Evolutionary conservation across 2,113 vertebrate genomes (phyloP).

Genomic region (Tangachromis dhanisi): DNA sequence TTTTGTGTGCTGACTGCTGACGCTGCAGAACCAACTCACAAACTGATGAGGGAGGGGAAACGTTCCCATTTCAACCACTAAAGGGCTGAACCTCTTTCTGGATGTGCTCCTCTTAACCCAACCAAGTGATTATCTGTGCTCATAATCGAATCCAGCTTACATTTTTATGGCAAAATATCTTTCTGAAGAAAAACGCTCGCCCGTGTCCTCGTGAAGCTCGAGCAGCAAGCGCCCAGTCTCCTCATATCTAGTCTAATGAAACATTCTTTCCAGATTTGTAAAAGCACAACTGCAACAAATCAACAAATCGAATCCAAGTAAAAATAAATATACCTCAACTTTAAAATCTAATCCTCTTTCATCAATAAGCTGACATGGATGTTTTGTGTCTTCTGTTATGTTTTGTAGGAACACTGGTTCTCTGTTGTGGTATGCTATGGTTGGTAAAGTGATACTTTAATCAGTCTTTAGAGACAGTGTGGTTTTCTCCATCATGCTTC

Average conservation of each 20-base stretch:
- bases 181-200: background rate
- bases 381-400: background rate
- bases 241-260: background rate
- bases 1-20: slow-evolving; percentile 77
- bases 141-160: slow-evolving; percentile 69
- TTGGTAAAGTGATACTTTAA: background rate
- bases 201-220: background rate
- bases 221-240: background rate
- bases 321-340: background rate
- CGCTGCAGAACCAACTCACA: slow-evolving; percentile 69
- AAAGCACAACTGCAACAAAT: background rate
- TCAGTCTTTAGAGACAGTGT: background rate
- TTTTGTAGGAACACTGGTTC: background rate
- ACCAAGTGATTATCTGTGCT: slow-evolving; percentile 65
- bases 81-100: slow-evolving; percentile 63
- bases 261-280: background rate
- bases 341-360: background rate
- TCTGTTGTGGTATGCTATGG: background rate
- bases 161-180: slow-evolving; percentile 26
- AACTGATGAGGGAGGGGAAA: slow-evolving; percentile 65
- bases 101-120: slow-evolving; percentile 37
- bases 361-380: background rate
- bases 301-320: background rate
- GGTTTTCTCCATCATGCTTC: background rate
- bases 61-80: slow-evolving; percentile 63